Evolutionary conservation across 1,140 invertebrate genomes (phyloP).

Genomic region (Brachionus koreanus): DNA sequence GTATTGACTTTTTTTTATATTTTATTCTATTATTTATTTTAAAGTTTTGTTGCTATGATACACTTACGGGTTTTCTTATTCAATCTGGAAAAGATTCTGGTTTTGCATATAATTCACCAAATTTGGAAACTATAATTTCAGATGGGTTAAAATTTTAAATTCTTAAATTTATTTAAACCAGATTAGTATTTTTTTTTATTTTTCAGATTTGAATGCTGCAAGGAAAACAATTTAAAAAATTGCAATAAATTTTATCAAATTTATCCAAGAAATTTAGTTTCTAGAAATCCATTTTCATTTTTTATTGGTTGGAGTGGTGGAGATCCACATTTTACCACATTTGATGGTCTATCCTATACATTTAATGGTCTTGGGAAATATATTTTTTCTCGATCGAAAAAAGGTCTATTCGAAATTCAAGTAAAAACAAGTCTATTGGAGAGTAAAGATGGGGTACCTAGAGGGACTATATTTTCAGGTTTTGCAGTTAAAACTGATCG

Average conservation of each 20-base stretch:
- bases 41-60: slow-evolving; percentile 21
- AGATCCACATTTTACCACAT: slow-evolving; percentile 35
- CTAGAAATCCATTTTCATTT: background rate
- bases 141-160: background rate
- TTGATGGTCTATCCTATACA: background rate
- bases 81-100: background rate
- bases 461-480: background rate
- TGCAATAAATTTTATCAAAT: slow-evolving; percentile 9
- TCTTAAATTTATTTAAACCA: no score
- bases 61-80: background rate
- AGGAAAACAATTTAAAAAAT: background rate
- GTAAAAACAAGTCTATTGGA: background rate
- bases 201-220: background rate
- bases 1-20: background rate
- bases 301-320: background rate
- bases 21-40: background rate
- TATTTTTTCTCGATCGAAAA: background rate
- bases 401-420: slow-evolving; percentile 5
- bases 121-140: background rate
- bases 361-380: slow-evolving; percentile 30
- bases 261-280: background rate
- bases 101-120: background rate
- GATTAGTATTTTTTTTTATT: background rate
- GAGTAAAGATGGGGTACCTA: background rate
- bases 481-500: background rate